Percentiles rank a stretch among this genome's conserved stretches.
These are phyloP conservation scores for Leptopilina drosophilae DNA, from an alignment of 2,888 invertebrate species.

Conservation along the genomic window DNA sequence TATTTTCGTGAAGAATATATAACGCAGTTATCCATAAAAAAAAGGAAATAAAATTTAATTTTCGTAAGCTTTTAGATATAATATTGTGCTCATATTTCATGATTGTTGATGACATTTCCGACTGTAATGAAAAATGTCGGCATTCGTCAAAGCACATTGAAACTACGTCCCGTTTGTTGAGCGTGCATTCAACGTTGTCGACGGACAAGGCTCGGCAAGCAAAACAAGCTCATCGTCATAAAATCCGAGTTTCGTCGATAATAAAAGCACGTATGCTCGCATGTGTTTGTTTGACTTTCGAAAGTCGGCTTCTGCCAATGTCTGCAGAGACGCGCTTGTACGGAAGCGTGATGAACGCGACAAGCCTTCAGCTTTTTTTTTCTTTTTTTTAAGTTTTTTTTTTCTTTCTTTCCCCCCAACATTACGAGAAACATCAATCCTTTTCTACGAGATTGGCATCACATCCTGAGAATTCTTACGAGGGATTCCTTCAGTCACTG, in stretches of 20 bases:
- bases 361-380: slow-evolving; percentile 50
- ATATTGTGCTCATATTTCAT: slow-evolving; percentile 18
- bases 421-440: slow-evolving; percentile 54
- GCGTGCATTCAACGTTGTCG: slow-evolving; percentile 43
- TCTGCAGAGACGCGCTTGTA: slow-evolving; percentile 54
- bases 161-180: slow-evolving; percentile 39
- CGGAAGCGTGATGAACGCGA: slow-evolving; percentile 37
- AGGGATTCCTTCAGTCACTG: slow-evolving; percentile 2
- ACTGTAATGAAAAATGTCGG: slow-evolving; percentile 41
- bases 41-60: not conserved
- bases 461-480: slow-evolving; percentile 62
- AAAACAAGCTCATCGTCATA: slow-evolving; percentile 57
- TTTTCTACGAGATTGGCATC: slow-evolving; percentile 70
- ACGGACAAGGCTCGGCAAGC: slow-evolving; percentile 48
- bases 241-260: slow-evolving; percentile 57
- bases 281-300: slow-evolving; percentile 59
- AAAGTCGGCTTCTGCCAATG: slow-evolving; percentile 57
- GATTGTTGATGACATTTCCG: slow-evolving; percentile 22
- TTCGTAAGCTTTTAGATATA: not conserved
- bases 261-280: slow-evolving; percentile 59
- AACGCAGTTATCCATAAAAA: slow-evolving; percentile 6
- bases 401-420: not conserved
- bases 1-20: not conserved
- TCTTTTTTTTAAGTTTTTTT: slow-evolving; percentile 47
- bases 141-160: slow-evolving; percentile 52